Percentiles rank a stretch among this genome's conserved stretches.
These are phyloP conservation scores for Brachystomella parvula DNA, from an alignment of 1,140 invertebrate species.

Conservation along the genomic window DNA sequence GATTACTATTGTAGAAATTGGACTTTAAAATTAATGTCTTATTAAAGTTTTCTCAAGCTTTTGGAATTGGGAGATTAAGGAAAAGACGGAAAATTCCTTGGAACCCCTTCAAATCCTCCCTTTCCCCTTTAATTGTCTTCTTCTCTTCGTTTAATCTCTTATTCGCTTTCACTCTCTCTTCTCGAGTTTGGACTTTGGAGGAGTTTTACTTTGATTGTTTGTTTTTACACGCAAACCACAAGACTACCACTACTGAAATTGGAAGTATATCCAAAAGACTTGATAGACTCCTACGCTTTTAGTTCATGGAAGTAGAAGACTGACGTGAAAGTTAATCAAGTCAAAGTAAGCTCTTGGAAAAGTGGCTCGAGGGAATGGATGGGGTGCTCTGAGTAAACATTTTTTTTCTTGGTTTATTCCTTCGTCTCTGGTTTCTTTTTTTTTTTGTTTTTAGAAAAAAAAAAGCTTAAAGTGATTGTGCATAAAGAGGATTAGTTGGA, in stretches of 20 bases:
- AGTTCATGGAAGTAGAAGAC: not conserved
- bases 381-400: slow-evolving; percentile 1
- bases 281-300: not conserved
- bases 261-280: not conserved
- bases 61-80: no score
- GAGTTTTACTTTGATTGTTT: slow-evolving; percentile 13
- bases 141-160: no score
- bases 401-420: slow-evolving; percentile 2
- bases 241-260: no score
- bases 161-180: no score
- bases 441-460: not conserved
- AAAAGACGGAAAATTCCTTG: no score
- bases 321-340: slow-evolving; percentile 11
- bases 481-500: slow-evolving; percentile 1
- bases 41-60: no score
- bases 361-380: not conserved
- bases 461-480: slow-evolving; percentile 2
- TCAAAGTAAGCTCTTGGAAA: not conserved
- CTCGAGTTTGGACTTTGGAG: no score
- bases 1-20: no score
- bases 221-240: not conserved
- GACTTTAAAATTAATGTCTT: no score
- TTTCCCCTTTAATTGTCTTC: no score
- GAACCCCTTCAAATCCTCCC: no score
- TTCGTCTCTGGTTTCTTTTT: not conserved